Conservation (phyloP, 2,113 vertebrate species). For the Phalacrocorax brasilianus region DNA sequence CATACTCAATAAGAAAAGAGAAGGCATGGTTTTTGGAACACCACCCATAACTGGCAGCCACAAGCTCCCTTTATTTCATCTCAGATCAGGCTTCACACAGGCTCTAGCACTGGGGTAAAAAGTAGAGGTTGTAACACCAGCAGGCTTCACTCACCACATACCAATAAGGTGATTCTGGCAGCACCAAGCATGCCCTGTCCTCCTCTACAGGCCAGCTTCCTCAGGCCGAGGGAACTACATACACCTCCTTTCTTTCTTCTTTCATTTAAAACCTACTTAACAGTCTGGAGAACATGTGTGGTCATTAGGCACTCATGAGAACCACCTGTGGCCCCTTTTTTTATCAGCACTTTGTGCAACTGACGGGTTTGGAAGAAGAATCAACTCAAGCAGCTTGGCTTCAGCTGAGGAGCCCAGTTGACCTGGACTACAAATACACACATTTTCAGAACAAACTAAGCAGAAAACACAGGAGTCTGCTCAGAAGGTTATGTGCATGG, state of each 20-base stretch:
- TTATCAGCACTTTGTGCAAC: neutral
- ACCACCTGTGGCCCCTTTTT: neutral
- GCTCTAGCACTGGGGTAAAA: neutral
- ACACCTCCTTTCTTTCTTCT: neutral
- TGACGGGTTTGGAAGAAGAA: neutral
- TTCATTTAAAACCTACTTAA: neutral
- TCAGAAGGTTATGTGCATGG: neutral
- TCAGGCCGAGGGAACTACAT: rapidly evolving
- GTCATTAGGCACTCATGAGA: neutral
- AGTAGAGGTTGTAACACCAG: neutral
- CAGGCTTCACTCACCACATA: neutral
- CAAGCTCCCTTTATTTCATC: neutral
- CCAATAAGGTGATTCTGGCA: rapidly evolving
- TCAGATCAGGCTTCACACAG: neutral
- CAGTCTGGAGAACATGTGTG: neutral
- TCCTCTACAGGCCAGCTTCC: rapidly evolving
- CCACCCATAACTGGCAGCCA: neutral
- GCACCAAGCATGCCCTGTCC: rapidly evolving
- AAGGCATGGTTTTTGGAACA: neutral
- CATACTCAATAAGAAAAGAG: neutral
- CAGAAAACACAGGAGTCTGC: neutral
- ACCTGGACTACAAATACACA: neutral
- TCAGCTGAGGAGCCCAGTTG: neutral
- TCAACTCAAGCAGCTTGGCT: neutral
- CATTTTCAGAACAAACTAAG: neutral